phyloP scores from a whole-genome alignment of 2,113 vertebrate species.

The Rousettus leschenaultii region DNA sequence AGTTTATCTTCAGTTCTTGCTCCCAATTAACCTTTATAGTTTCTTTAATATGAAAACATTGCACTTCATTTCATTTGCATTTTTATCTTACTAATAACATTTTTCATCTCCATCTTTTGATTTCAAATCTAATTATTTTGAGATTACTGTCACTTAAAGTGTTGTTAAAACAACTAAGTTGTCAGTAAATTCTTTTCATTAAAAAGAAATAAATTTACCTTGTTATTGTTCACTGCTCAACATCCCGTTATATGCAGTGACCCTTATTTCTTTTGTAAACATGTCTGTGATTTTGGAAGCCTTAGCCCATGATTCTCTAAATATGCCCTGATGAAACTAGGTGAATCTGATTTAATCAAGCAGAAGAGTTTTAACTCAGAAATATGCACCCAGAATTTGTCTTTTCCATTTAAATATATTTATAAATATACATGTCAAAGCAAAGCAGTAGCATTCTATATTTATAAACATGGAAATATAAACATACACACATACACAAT shows the following conservation, averaged over 20 bases:
- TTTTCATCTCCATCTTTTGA: slow-evolving; percentile 79
- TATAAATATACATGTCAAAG: background rate
- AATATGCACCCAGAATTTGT: background rate
- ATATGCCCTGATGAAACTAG: background rate
- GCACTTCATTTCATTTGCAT: slow-evolving; percentile 58
- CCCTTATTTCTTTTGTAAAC: background rate
- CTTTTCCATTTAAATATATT: background rate
- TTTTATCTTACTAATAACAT: slow-evolving; percentile 76
- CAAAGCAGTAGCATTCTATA: background rate
- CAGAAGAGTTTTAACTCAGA: background rate
- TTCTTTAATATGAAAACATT: slow-evolving; percentile 71
- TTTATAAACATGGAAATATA: background rate
- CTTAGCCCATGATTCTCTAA: background rate
- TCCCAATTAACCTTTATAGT: slow-evolving; percentile 82
- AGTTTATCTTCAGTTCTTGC: slow-evolving; percentile 71
- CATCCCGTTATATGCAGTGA: slow-evolving; percentile 40
- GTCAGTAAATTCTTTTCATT: slow-evolving; percentile 76
- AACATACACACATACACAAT: background rate
- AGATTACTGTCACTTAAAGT: slow-evolving; percentile 62
- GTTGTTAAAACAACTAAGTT: slow-evolving; percentile 72
- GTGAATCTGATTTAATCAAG: background rate
- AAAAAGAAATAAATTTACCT: slow-evolving; percentile 63
- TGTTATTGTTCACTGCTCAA: slow-evolving; percentile 52
- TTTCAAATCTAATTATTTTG: slow-evolving; percentile 78
- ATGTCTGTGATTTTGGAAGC: background rate